These are phyloP conservation scores for Tuta absoluta DNA, from an alignment of 2,888 invertebrate genomes.

Conservation along the genomic window DNA sequence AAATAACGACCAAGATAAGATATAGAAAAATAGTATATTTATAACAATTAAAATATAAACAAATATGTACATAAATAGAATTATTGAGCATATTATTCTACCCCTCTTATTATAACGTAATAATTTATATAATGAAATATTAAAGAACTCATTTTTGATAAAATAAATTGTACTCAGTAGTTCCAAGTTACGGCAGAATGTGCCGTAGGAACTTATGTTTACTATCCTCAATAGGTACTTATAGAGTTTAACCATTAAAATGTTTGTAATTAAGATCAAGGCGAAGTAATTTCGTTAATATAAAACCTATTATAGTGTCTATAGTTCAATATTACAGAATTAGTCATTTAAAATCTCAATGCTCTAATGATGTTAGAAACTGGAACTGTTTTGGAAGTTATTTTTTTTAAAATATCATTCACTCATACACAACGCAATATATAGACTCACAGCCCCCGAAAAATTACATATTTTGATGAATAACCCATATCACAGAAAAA, in stretches of 20 bases:
- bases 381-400: too few relatives aligned
- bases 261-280: background rate
- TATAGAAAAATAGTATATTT: background rate
- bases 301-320: too few relatives aligned
- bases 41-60: background rate
- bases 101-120: background rate
- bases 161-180: background rate
- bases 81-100: background rate
- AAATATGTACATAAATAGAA: background rate
- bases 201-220: background rate
- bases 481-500: conserved; percentile 3
- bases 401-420: background rate
- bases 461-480: background rate
- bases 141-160: background rate
- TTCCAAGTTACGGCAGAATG: background rate
- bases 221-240: background rate
- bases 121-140: background rate
- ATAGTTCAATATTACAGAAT: too few relatives aligned
- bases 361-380: too few relatives aligned
- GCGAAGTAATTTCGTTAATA: background rate
- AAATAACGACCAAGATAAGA: background rate
- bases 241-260: background rate
- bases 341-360: too few relatives aligned
- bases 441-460: background rate
- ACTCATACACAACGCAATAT: background rate